Conservation (phyloP, 2,888 invertebrate species). For the Diplolepis rosae region DNA sequence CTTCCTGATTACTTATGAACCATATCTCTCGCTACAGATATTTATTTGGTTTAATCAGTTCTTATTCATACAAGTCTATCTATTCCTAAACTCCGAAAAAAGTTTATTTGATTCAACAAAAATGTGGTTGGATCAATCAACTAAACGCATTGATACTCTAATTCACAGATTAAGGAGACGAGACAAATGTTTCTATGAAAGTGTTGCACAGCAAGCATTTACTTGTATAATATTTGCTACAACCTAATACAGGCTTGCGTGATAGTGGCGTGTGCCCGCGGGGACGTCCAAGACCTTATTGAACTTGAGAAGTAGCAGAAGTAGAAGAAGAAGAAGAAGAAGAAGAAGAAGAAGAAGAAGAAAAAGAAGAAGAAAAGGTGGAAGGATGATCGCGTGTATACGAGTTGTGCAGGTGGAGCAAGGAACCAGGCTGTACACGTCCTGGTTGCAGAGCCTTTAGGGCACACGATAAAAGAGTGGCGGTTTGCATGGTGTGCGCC, state of each 20-base stretch:
- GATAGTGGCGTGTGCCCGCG: slow-evolving; percentile 71
- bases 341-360: slow-evolving; percentile 31
- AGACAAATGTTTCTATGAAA: slow-evolving; percentile 44
- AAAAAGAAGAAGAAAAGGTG: slow-evolving; percentile 35
- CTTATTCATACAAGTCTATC: too few relatives aligned
- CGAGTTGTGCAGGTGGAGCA: slow-evolving; percentile 56
- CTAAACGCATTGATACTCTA: too few relatives aligned
- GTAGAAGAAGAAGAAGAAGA: slow-evolving; percentile 34
- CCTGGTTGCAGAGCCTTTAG: slow-evolving; percentile 38
- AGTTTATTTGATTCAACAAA: too few relatives aligned
- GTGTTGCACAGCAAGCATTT: slow-evolving; percentile 39
- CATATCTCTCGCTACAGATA: too few relatives aligned
- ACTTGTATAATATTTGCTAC: too few relatives aligned
- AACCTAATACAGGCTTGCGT: slow-evolving; percentile 62
- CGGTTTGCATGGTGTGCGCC: slow-evolving; percentile 51
- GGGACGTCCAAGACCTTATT: slow-evolving; percentile 62
- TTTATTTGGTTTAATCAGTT: too few relatives aligned
- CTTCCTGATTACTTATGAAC: too few relatives aligned
- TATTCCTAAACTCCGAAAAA: too few relatives aligned
- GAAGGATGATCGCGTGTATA: slow-evolving; percentile 54
- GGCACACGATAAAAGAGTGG: slow-evolving; percentile 38
- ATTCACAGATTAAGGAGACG: too few relatives aligned
- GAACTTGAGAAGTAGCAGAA: slow-evolving; percentile 36
- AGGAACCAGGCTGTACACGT: too few relatives aligned
- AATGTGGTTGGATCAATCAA: too few relatives aligned